These are phyloP conservation scores for Stomatorhinus ivindoensis DNA, from an alignment of 2,113 vertebrate genomes.

Conservation along the genomic window DNA sequence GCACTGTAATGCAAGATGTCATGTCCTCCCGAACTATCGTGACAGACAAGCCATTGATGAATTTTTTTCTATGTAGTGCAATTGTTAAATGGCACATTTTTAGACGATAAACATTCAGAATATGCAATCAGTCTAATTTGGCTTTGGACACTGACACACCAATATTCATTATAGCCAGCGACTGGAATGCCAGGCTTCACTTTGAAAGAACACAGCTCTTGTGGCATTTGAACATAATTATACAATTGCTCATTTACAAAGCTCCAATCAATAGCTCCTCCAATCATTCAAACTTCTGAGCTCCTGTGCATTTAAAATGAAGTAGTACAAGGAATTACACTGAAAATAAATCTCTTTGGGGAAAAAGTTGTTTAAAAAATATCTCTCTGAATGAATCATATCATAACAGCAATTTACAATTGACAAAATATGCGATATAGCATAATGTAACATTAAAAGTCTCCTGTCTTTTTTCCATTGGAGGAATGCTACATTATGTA, in stretches of 20 bases:
- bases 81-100: constrained; percentile 39
- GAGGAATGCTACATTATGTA: not conserved
- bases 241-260: constrained; percentile 52
- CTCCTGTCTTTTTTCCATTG: not conserved
- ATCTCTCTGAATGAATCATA: not conserved
- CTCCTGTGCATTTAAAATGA: not conserved
- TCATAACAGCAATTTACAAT: not conserved
- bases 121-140: constrained; percentile 10
- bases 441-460: not conserved
- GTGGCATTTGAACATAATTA: constrained; percentile 52
- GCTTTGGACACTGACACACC: not conserved
- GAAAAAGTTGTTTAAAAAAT: not conserved
- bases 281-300: not conserved
- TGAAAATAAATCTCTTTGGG: not conserved
- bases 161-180: not conserved
- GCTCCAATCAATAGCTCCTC: constrained; percentile 35
- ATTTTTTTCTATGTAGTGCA: constrained; percentile 35
- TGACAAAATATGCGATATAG: not conserved
- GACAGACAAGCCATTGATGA: constrained; percentile 19
- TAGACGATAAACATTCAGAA: not conserved
- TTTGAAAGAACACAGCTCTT: constrained; percentile 38
- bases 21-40: not conserved
- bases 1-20: not conserved
- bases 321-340: not conserved
- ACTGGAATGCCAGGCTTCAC: constrained; percentile 54